Evolutionary conservation across 1,140 invertebrate genomes (phyloP), one percentile per base, ranked within the genome.

Genomic region (Halesus radiatus): DNA sequence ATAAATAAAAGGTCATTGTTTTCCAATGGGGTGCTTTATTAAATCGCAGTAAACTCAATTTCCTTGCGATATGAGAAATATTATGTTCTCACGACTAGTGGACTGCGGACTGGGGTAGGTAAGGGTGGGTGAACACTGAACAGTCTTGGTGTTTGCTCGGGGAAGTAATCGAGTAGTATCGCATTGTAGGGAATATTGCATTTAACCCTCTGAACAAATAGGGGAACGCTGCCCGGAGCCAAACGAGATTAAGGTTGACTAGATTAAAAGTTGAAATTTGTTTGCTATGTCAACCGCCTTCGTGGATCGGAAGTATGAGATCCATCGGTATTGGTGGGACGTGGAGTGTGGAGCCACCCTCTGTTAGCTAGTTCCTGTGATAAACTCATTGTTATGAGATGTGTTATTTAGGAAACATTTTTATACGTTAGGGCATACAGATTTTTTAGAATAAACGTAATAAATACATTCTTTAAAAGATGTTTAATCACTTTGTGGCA

Each of bases 211-310:
- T 80, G 81, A 80, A 70, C 76, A 83, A 83, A 83, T 83, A 83
- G 29, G 81, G 81, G 76, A 80, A 73, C 64, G 23, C 76, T 45
- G 79, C 81, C 76, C 72, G 79, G 20, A 76, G 81, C 75, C 76
- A 80, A 80, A 83, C 81, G 75, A 78, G 78, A 83, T 83, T 83
- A 83, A 80, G 81, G 81, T 75, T 74, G 79, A 83, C 81, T 78
- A 79, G 79, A 81, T 83, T 83, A 83, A 83, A 83, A 83, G 82
- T 83, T 83, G 82, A 79, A 83, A 75, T 78, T 81, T 80, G 79
- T 83, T 83, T 83, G 81, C 79, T 60, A 79, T 74, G 66, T 52
- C 68, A 72, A 72, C 68, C 45, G 68, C 68, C 68, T 26, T 68
- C 18, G 18, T 53, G 68, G 23, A 72, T 72, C 68, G 68, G 68